Base-by-base conservation (phyloP, 2,888 invertebrate species). In the Anorthoa munda region DNA sequence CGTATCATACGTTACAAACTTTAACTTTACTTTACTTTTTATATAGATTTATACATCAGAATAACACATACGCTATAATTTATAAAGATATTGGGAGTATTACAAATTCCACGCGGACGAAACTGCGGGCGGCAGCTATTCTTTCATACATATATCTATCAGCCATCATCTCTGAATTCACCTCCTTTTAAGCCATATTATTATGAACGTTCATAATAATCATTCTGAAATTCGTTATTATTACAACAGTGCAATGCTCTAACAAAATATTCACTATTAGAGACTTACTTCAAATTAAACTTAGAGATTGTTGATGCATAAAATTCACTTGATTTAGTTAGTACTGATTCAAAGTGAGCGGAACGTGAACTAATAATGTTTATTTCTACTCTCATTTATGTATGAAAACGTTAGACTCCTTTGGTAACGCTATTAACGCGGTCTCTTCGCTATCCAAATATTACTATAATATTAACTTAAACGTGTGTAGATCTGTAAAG, bases 301-400 rank as follows among this genome's bases (percentile, higher is more conserved):
- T n/a, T n/a, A 5, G 45, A 71, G 21, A 26, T 60, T 51, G 61
- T 46, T 78, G 46, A 65, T 51, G 26, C 50, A 50, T 70, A 21
- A 1, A 56, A 58, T 58, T 26, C 11, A 65, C 26, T 55, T 55
- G n/a, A 68, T 65, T 65, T 70, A 18, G 39, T 55, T 45, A 23
- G 21, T 31, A 13, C 4, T 45, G 18, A 69, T 45, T 78, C 61
- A 61, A 77, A 78, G 65, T 39, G 61, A 26, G 58, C 48, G 39
- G 31, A 50, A 65, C 60, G 60, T 61, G 39, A 67, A 63, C 17
- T 58, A 59, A 51, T 66, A 51, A 67, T 53, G 53, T 77, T 71
- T 79, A 66, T 63, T 51, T 63, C 50, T 51, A 55, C 45, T 46
- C 68, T 65, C 45, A 60, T 53, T 66, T 56, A 79, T 79, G 48